Percentiles rank a stretch among this genome's conserved stretches.
Evolutionary conservation across 2,797 vertebrate species (phyloP).

Genomic region (Crenuchus spilurus): DNA sequence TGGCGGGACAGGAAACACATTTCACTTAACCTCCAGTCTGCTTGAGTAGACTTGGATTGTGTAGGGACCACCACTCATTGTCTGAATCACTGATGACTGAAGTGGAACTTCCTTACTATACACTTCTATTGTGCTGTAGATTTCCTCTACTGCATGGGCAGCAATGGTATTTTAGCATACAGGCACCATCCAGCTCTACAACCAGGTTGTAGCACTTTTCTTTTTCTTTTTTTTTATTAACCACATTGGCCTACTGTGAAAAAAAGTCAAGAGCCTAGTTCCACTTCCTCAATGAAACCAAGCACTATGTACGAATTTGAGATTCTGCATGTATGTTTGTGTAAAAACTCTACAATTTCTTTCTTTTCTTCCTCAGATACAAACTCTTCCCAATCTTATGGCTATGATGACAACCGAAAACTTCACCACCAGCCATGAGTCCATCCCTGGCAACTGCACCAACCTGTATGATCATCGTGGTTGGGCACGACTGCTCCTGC

Average conservation of each 20-base stretch:
- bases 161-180: neutral
- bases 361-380: constrained; percentile 38
- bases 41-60: constrained; percentile 1
- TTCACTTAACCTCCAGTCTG: constrained; percentile 38
- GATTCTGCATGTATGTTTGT: no score
- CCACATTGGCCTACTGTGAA: neutral
- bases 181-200: neutral
- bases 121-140: constrained; percentile 31
- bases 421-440: constrained; percentile 8
- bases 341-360: neutral
- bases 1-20: constrained; percentile 60
- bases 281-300: constrained; percentile 41
- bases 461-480: constrained; percentile 86
- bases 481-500: constrained; percentile 82
- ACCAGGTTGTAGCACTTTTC: neutral
- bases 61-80: constrained; percentile 47
- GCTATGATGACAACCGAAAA: neutral
- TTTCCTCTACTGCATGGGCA: constrained; percentile 26
- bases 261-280: neutral
- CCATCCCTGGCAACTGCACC: constrained; percentile 64
- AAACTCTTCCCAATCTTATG: constrained; percentile 3
- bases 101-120: constrained; percentile 42
- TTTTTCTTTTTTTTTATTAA: neutral
- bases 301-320: neutral
- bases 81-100: constrained; percentile 54